Conservation (phyloP, 2,888 invertebrate genomes). For the Eumacrocentrus americanus region DNA sequence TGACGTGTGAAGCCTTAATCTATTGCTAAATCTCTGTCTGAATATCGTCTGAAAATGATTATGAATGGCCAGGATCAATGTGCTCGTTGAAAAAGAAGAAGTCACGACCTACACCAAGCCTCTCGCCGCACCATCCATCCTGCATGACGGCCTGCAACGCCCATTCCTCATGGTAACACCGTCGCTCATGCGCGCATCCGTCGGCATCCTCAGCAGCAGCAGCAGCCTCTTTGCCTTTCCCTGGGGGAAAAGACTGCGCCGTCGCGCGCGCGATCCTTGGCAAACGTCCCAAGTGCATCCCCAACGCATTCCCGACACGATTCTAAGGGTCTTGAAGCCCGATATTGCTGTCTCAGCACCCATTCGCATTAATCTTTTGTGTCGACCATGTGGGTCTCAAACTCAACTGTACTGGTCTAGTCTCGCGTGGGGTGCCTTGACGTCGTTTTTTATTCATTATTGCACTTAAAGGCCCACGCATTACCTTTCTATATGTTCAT, state of each 20-base stretch:
- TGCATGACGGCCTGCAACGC: slow-evolving; percentile 26
- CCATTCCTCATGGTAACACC: slow-evolving; percentile 31
- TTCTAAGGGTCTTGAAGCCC: not conserved
- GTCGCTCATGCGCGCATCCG: slow-evolving; percentile 29
- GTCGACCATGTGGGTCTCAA: not conserved
- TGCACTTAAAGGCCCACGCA: not conserved
- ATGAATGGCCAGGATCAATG: slow-evolving; percentile 15
- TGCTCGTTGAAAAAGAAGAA: slow-evolving; percentile 11
- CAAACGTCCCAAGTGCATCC: slow-evolving; percentile 20
- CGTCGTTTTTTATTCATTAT: not conserved
- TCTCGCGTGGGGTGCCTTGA: not conserved
- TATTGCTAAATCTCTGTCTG: too few relatives aligned
- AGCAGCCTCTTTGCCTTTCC: not conserved
- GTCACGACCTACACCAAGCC: slow-evolving; percentile 14
- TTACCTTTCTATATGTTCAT: not conserved
- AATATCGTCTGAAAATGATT: not conserved
- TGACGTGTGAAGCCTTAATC: too few relatives aligned
- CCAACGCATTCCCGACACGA: not conserved
- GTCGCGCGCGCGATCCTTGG: slow-evolving; percentile 3
- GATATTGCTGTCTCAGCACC: too few relatives aligned
- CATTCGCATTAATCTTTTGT: too few relatives aligned
- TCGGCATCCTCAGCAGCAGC: slow-evolving; percentile 10
- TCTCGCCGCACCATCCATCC: slow-evolving; percentile 15
- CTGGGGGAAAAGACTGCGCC: not conserved
- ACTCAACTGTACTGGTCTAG: not conserved